Conservation (phyloP, 1,140 invertebrate genomes). For the Branchinecta lindahli region DNA sequence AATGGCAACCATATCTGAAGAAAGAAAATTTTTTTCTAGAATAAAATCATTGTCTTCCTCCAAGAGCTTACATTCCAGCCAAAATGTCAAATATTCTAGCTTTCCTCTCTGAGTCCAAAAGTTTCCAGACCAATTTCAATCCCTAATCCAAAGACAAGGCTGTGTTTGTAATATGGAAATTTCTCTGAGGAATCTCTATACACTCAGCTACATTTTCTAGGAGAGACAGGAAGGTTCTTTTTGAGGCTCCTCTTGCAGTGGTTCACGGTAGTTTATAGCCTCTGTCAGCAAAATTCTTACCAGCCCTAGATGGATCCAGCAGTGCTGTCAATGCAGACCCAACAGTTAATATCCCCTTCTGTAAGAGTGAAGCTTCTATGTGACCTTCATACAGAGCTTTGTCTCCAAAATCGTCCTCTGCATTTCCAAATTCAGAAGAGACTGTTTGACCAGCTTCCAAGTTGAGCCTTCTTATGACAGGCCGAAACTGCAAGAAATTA, state of each 20-base stretch:
- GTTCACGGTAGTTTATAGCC: no score
- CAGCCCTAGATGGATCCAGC: constrained; percentile 28
- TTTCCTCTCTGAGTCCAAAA: not conserved
- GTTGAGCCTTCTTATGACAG: no score
- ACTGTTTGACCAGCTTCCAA: no score
- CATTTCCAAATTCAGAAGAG: no score
- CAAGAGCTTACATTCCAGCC: not conserved
- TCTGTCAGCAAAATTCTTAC: constrained; percentile 20
- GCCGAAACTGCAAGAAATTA: no score
- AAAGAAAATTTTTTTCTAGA: constrained; percentile 19
- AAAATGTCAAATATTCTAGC: not conserved
- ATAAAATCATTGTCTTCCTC: not conserved
- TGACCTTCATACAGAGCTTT: constrained; percentile 30
- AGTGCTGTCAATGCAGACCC: constrained; percentile 43
- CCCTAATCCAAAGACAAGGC: not conserved
- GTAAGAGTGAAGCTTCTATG: constrained; percentile 52
- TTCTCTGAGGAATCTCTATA: not conserved
- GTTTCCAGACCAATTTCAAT: not conserved
- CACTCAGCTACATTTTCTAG: not conserved
- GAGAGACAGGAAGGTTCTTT: no score
- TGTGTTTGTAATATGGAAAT: no score
- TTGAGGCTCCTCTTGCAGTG: no score
- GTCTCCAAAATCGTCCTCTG: no score
- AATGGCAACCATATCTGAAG: constrained; percentile 77
- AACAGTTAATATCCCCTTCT: constrained; percentile 52